Base-by-base conservation (phyloP, 2,888 invertebrate species). In the Hymenopus coronatus region DNA sequence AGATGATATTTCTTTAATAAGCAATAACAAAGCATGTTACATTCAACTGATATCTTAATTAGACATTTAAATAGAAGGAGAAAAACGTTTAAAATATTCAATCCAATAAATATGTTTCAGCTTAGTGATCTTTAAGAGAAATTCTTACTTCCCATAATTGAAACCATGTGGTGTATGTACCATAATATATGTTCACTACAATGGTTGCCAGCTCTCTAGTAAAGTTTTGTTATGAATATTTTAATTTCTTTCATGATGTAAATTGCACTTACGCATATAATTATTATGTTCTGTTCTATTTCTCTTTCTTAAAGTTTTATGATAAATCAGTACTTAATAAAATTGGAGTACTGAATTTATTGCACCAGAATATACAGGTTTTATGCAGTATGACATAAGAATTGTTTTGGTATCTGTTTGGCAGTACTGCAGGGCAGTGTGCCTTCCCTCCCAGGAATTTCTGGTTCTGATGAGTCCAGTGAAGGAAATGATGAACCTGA, bases 401-500 rank as follows among this genome's bases (percentile, higher is more conserved):
- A 70, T 25, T 70, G 54, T 70, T 70, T 70, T 85, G 85, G 28
- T 85, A 28, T 85, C 85, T 90, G 87, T 89, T 90, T 85, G 88
- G 28, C 88, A 90, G 90, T 89, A 54, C 83, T 90, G 88, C 90
- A 90, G 89, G 89, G 85, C 33, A 88, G 85, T 27, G 88, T 90
- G 20, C 28, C 90, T 25, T 86, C 89, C 83, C 89, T 87, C 33
- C 93, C 93, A 46, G 92, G 92, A 14, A 82, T 81, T 28, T n/a
- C 70, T 30, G 25, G 30, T 15, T 28, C 27, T 28, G 93, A 93
- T 90, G 93, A 93, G 87, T 93, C 92, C 91, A 92, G 92, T 40
- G 93, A 93, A 84, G 92, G 92, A 12, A 93, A 92, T 90, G 93
- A 93, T 85, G 93, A 93, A 85, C 92, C 91, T 28, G 93, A 93